Base-by-base conservation (phyloP, 2,888 invertebrate genomes). In the Zonitis immaculata region DNA sequence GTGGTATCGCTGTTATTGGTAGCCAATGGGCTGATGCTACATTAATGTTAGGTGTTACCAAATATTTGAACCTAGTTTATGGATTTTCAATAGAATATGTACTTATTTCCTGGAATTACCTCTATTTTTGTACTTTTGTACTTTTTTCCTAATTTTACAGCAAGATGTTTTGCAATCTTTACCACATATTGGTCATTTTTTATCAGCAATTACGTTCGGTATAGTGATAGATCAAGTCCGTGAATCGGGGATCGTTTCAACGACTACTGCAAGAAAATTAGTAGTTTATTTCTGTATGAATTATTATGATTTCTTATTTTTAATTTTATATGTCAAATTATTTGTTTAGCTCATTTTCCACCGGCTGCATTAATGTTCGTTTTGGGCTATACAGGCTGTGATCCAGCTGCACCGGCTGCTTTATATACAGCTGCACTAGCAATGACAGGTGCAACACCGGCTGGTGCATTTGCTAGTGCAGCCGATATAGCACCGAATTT, bases 11-110 rank as follows among this genome's bases (percentile, higher is more conserved):
- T 1, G 80, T 80, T 0, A 77, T 81, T 70, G 82, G 82, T 6
- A 80, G 80, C 63, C 81, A 81, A 69, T 81, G 81, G 81, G 82
- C 81, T 12, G 81, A 81, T 60, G 80, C 80, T 1, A 81, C 82
- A 2, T 73, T 82, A 3, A 79, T 81, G 68, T 73, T 81, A 25
- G 82, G 81, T 1, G 80, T 80, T 63, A 81, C 81, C 1, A 81
- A 82, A 64, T 82, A 81, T 61, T 71, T 82, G 35, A 81, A 81
- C 65, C 72, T 81, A 28, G 81, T 82, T 48, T 82, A 81, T 56
- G 82, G 82, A 49, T 82, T 80, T 62, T 80, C 81, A 1, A 79
- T 81, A 26, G 80, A 79, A 58, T 80, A 81, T 57, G 82, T 81
- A 72, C 76, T 58, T 48, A 44, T 11, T 35, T 30, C 18, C 5